Base-by-base conservation (phyloP, 2,888 invertebrate species). In the Lycophotia porphyrea region DNA sequence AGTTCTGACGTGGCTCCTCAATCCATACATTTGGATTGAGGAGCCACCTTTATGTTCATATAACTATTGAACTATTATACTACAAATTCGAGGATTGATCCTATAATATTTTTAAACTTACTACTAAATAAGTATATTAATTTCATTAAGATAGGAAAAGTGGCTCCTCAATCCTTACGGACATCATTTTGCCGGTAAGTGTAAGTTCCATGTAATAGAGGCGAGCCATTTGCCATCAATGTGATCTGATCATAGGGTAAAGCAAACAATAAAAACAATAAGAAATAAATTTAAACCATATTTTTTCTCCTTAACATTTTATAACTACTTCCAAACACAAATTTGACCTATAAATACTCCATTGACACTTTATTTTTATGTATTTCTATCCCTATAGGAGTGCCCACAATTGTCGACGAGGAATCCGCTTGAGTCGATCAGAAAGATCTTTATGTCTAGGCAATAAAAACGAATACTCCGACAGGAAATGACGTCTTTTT, bases 221-320 rank as follows among this genome's bases (percentile, higher is more conserved):
- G 42, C 42, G 13, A 42, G 42, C 13, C 42, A 13, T 13, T 42
- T 42, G 42, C 42, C 42, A 13, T 42, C 42, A 39, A 8, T 11
- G 11, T 42, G 39, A 42, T 42, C 13, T 1, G 39, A 31, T 1
- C 18, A 18, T 27, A 9, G 11, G 11, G 13, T 52, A 1, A 60
- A 31, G 21, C 8, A 58, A 58, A 39, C 31, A 44, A 55, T 47
- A 58, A 5, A 0, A 15, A 60, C 47, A n/a, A 34, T 13, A 24
- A 39, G 4, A 36, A 18, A 42, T 49, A 44, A 71, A 61, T 60
- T 36, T 42, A 71, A 49, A 70, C 79, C 49, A 42, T 52, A 49
- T 80, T 74, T 74, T 52, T 74, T 74, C n/a, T 66, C 39, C 47
- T 74, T 74, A 58, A n/a, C 7, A 74, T 34, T 75, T 52, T 52